Base-by-base conservation (phyloP, 2,113 vertebrate species). In the Apeltes quadracus region DNA sequence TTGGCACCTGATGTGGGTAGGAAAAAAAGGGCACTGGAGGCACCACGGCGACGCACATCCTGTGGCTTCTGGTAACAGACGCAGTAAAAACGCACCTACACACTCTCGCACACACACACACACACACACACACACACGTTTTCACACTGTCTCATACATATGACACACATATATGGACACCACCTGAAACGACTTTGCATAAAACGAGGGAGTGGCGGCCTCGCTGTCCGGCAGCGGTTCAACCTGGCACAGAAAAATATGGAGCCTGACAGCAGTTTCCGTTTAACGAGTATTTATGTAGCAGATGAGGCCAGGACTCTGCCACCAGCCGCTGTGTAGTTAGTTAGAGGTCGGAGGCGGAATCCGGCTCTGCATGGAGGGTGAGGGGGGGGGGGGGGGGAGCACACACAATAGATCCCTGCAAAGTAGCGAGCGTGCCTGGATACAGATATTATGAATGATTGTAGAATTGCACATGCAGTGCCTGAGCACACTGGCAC, bases 231-330 rank as follows among this genome's bases (percentile, higher is more conserved):
- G 61, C 56, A 3, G 79, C 11, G 79, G 74, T 85, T 79, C 69
- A 80, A 86, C 77, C 76, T 81, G 76, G 84, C 82, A 78, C 62
- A 69, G 82, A 82, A 78, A 82, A 61, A 62, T 50, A 75, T 56
- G 63, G 53, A 81, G 76, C 44, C 80, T 79, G 74, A 90, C 89
- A 76, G 75, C 74, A 68, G 82, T 81, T 89, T 85, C 80, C 50
- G 64, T 82, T 72, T 75, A 63, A 75, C 43, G 55, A 69, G 76
- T 90, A 86, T 90, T 90, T 86, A 84, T 85, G 76, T 79, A 88
- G 68, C 50, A 73, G 62, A 78, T 76, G 72, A 84, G 76, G 63
- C 75, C 73, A 70, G 48, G 23, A 55, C 75, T 79, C 59, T 78
- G 68, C 78, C 76, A 73, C 73, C 46, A 46, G 78, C 59, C 57